Evolutionary conservation across 2,888 invertebrate species (phyloP).

Genomic region (Bimastos eiseni): DNA sequence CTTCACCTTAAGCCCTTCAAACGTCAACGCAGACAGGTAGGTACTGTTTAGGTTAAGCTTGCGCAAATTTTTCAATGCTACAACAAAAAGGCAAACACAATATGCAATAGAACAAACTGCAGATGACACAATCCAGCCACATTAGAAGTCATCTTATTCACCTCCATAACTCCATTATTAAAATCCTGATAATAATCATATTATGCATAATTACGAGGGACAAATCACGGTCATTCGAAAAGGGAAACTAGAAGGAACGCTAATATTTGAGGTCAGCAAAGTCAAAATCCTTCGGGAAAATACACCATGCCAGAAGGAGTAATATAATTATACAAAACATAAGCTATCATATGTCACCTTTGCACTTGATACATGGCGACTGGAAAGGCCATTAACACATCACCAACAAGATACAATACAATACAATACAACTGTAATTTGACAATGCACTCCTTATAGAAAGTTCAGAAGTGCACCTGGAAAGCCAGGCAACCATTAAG

Average conservation of each 20-base stretch:
- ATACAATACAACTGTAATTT: no score
- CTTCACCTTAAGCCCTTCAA: constrained; percentile 70
- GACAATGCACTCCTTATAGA: no score
- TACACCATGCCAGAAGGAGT: not conserved
- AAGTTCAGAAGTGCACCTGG: no score
- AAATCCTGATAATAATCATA: not conserved
- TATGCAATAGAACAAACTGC: not conserved
- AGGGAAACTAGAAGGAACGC: not conserved
- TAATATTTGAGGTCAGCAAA: not conserved
- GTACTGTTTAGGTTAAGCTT: constrained; percentile 81
- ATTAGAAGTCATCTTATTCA: not conserved
- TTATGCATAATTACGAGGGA: not conserved
- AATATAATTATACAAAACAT: not conserved
- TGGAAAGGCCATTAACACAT: not conserved
- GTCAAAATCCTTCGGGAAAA: not conserved
- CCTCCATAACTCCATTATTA: not conserved
- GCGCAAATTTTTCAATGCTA: constrained; percentile 75
- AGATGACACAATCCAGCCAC: not conserved
- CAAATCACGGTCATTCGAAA: not conserved
- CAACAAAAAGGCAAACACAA: constrained; percentile 6
- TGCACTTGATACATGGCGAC: not conserved
- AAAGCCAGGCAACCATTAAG: no score
- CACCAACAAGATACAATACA: no score
- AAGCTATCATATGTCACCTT: not conserved
- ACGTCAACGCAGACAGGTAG: constrained; percentile 75